These are phyloP conservation scores for Eilema griseolum DNA, from an alignment of 2,888 invertebrate genomes.

Conservation along the genomic window DNA sequence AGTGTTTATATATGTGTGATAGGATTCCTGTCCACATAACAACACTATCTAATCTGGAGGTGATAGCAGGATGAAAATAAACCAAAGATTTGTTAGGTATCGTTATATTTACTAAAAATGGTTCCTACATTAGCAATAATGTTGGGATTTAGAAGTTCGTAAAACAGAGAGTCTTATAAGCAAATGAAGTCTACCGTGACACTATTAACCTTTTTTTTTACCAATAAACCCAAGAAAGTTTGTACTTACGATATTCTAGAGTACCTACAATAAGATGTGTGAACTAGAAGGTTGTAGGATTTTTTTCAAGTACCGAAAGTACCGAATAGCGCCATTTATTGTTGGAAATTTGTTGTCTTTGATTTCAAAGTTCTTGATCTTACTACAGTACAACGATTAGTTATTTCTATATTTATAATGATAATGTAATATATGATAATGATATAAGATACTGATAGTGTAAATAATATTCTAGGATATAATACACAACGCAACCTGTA, in stretches of 20 bases:
- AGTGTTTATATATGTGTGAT: neutral
- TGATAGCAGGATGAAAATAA: slow-evolving; percentile 19
- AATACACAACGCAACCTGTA: neutral
- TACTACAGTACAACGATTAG: neutral
- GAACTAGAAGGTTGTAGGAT: neutral
- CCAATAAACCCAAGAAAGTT: neutral
- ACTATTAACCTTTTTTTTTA: no score
- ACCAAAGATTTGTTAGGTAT: neutral
- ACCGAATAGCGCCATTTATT: no score
- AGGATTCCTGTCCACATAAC: slow-evolving; percentile 13
- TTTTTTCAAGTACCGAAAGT: neutral
- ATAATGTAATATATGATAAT: no score
- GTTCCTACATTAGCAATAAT: neutral
- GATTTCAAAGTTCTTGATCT: neutral
- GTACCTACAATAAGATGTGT: neutral
- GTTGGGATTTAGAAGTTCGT: neutral
- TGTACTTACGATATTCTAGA: neutral
- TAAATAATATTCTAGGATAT: neutral
- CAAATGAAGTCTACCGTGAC: neutral
- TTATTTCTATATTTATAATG: neutral
- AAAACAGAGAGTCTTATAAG: neutral
- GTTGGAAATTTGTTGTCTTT: neutral
- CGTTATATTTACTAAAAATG: neutral
- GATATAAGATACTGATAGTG: neutral
- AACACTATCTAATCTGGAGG: slow-evolving; percentile 22